phyloP scores from a whole-genome alignment of 1,140 invertebrate species.

The Argopecten irradians region DNA sequence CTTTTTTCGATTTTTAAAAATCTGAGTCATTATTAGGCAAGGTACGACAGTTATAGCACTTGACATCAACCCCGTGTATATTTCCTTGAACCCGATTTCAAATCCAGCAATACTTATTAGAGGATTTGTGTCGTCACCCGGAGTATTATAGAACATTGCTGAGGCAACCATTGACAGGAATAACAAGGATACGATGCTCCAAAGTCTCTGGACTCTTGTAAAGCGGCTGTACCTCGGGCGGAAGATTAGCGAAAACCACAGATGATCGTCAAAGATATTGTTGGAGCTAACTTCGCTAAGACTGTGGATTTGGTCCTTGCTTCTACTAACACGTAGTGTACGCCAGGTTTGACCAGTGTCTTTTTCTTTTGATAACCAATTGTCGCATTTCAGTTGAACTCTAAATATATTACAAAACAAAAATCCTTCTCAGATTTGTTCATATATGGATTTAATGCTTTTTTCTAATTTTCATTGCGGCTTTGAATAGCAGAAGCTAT shows the following conservation, averaged over 20 bases:
- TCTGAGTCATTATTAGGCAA: background rate
- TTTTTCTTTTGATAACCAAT: conserved; percentile 79
- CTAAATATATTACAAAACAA: too few relatives aligned
- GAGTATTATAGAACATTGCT: conserved; percentile 70
- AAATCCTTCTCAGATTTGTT: too few relatives aligned
- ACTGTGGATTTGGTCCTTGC: background rate
- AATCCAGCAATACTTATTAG: conserved; percentile 35
- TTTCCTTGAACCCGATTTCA: conserved; percentile 28
- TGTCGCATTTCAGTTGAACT: conserved; percentile 58
- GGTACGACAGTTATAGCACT: background rate
- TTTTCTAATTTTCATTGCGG: too few relatives aligned
- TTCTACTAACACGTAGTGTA: background rate
- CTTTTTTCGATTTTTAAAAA: conserved; percentile 17
- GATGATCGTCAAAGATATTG: conserved; percentile 60
- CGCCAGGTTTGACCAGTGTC: conserved; percentile 76
- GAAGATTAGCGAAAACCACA: conserved; percentile 62
- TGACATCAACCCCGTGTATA: conserved; percentile 36
- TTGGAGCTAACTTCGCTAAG: conserved; percentile 69
- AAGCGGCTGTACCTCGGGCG: conserved; percentile 60
- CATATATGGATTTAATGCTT: too few relatives aligned
- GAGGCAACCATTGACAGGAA: conserved; percentile 69
- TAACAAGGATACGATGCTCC: conserved; percentile 58
- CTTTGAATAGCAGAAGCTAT: too few relatives aligned
- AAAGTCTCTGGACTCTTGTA: conserved; percentile 66
- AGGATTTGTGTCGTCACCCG: conserved; percentile 33